phyloP scores from a whole-genome alignment of 2,113 vertebrate genomes.

The Gambusia holbrooki region DNA sequence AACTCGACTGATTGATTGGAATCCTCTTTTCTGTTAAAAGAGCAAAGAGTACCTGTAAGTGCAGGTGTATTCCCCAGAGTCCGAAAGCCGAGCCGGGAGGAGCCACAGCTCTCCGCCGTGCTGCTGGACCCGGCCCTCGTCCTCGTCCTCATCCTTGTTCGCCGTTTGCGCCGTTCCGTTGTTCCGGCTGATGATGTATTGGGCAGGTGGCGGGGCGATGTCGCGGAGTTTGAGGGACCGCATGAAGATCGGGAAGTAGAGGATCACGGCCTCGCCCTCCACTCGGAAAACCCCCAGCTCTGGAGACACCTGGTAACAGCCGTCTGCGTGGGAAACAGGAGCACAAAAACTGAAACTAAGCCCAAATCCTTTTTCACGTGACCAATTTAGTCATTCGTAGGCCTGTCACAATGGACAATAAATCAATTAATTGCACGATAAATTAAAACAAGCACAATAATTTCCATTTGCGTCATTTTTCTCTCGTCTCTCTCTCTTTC shows the following conservation, averaged over 20 bases:
- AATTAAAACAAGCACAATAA: too few species aligned
- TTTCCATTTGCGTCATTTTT: too few species aligned
- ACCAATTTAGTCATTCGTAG: too few species aligned
- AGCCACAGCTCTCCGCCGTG: conserved; percentile 81
- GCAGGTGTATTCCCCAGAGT: conserved; percentile 88
- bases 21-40: too few species aligned
- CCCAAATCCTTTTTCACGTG: too few species aligned
- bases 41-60: conserved; percentile 75
- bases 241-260: conserved; percentile 78
- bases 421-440: too few species aligned
- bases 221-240: conserved; percentile 44
- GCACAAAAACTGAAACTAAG: neutral
- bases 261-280: conserved; percentile 84
- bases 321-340: conserved; percentile 41
- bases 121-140: conserved; percentile 69
- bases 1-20: too few species aligned
- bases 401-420: too few species aligned
- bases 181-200: conserved; percentile 43
- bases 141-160: conserved; percentile 34
- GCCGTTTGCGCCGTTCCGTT: conserved; percentile 15
- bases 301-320: conserved; percentile 54
- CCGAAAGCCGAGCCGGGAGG: conserved; percentile 80
- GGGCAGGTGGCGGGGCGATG: conserved; percentile 25
- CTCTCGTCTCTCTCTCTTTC: too few species aligned
- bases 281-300: conserved; percentile 67